Evolutionary conservation across 2,113 vertebrate species (phyloP).

Genomic region (Coregonus clupeaformis): DNA sequence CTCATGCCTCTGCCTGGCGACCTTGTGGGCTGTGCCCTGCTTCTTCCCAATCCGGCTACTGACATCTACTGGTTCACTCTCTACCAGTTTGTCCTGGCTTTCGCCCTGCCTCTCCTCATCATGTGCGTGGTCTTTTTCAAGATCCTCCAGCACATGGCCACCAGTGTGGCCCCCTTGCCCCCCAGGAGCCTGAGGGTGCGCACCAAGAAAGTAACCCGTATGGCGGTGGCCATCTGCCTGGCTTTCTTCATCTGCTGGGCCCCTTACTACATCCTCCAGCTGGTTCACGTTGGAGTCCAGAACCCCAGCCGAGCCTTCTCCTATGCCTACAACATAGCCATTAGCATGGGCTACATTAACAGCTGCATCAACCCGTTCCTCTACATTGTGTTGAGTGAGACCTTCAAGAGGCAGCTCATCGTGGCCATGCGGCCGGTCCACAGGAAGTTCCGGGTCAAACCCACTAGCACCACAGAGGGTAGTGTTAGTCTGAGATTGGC

Average conservation of each 20-base stretch:
- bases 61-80: constrained; percentile 86
- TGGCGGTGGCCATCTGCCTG: constrained; percentile 84
- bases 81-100: constrained; percentile 84
- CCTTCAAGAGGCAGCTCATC: constrained; percentile 68
- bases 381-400: constrained; percentile 71
- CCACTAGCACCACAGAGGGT: constrained; percentile 59
- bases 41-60: constrained; percentile 78
- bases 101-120: constrained; percentile 77
- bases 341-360: constrained; percentile 77
- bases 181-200: constrained; percentile 74
- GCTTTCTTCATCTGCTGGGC: constrained; percentile 86
- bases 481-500: constrained; percentile 71
- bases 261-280: constrained; percentile 76
- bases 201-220: constrained; percentile 81
- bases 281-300: constrained; percentile 69
- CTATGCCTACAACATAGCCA: constrained; percentile 72
- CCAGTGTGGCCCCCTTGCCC: constrained; percentile 78
- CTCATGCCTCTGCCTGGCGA: constrained; percentile 81
- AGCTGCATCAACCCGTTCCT: constrained; percentile 78
- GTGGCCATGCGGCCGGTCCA: constrained; percentile 50
- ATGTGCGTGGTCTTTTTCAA: constrained; percentile 83
- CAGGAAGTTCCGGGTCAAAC: constrained; percentile 58
- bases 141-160: constrained; percentile 84
- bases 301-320: constrained; percentile 66
- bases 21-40: constrained; percentile 78